These are phyloP conservation scores for Nipponia nippon DNA, from an alignment of 2,113 vertebrate species.

Conservation along the genomic window DNA sequence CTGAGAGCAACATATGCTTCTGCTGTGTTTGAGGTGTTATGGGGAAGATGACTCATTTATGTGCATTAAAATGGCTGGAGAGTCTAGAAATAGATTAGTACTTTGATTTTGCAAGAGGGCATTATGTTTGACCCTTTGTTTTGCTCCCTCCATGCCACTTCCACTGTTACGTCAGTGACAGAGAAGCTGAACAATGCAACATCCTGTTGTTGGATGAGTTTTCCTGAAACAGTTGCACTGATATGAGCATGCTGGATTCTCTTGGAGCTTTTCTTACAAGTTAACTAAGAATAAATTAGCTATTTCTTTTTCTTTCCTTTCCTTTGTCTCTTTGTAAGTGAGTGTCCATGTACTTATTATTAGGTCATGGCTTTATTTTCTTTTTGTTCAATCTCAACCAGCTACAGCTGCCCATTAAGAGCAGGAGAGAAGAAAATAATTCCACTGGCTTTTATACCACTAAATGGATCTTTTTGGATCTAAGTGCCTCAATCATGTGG, in stretches of 20 bases:
- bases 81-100: not conserved
- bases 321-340: not conserved
- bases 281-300: not conserved
- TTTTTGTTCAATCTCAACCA: not conserved
- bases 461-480: not conserved
- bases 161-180: not conserved
- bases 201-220: not conserved
- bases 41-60: not conserved
- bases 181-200: not conserved
- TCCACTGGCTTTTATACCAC: not conserved
- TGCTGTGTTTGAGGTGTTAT: not conserved
- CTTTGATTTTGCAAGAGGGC: not conserved
- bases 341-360: not conserved
- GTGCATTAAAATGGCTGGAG: not conserved
- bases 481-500: not conserved
- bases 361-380: not conserved
- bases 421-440: not conserved
- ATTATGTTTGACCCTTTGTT: not conserved
- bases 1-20: rapidly evolving
- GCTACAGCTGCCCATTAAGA: not conserved
- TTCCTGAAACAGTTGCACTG: not conserved
- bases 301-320: not conserved
- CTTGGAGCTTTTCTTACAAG: not conserved
- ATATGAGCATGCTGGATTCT: not conserved
- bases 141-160: not conserved